Conservation (phyloP, 2,888 invertebrate genomes). For the Ceratothoa steindachneri region DNA sequence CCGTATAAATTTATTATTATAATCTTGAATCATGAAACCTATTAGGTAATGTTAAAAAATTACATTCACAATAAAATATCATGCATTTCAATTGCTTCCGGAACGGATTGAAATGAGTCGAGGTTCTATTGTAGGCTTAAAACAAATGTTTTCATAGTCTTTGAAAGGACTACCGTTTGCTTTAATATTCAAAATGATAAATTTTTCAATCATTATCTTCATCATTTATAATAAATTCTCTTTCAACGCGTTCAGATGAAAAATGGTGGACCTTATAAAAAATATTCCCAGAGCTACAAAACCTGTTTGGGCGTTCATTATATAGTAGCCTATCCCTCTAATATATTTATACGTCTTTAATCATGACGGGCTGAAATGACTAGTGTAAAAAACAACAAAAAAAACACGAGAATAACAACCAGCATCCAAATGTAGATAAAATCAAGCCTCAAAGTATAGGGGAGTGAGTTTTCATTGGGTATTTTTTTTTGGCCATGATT, state of each 20-base stretch:
- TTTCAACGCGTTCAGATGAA: background rate
- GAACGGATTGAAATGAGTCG: too few species aligned
- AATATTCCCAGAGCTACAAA: background rate
- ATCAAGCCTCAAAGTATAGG: too few species aligned
- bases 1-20: too few species aligned
- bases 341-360: background rate
- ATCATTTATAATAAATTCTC: background rate
- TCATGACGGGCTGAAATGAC: background rate
- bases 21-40: too few species aligned
- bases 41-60: too few species aligned
- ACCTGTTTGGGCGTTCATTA: background rate
- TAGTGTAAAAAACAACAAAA: background rate
- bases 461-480: too few species aligned
- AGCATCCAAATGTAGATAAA: too few species aligned
- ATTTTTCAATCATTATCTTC: background rate
- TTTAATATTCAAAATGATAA: background rate
- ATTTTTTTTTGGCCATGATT: too few species aligned
- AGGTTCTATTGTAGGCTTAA: too few species aligned
- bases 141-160: too few species aligned
- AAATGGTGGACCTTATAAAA: background rate
- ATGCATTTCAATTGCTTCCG: too few species aligned
- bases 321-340: background rate
- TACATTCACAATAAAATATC: too few species aligned
- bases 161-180: slow-evolving; percentile 1
- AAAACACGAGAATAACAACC: background rate